Percentiles rank a stretch among this genome's conserved stretches.
These are phyloP conservation scores for Euplexia lucipara DNA, from an alignment of 2,888 invertebrate genomes.

Conservation along the genomic window DNA sequence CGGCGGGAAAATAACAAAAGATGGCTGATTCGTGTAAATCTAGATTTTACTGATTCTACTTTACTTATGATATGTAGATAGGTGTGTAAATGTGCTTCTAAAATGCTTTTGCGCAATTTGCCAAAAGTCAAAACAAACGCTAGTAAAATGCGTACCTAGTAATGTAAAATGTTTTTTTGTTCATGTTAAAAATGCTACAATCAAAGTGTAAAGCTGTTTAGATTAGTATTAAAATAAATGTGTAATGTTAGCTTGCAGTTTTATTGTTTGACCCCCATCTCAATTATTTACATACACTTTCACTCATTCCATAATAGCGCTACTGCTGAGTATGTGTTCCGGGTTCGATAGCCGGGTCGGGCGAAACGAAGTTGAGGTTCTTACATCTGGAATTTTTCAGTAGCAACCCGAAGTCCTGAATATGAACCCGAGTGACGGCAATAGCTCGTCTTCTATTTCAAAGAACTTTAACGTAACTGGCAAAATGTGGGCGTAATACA, in stretches of 20 bases:
- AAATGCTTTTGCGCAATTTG: slow-evolving; percentile 7
- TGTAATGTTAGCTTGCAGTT: slow-evolving; percentile 34
- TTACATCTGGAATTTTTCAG: too few species aligned
- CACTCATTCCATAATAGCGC: too few species aligned
- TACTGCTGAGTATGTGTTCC: too few species aligned
- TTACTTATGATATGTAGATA: not conserved
- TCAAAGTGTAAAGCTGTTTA: slow-evolving; percentile 51
- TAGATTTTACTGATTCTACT: not conserved
- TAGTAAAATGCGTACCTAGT: not conserved
- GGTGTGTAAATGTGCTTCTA: too few species aligned
- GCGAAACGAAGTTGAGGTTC: too few species aligned
- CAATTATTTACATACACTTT: too few species aligned
- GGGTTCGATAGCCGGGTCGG: too few species aligned
- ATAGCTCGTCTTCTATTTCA: too few species aligned
- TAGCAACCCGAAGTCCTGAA: too few species aligned
- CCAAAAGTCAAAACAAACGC: not conserved
- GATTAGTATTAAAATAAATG: slow-evolving; percentile 44
- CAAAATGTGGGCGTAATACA: too few species aligned
- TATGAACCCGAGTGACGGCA: too few species aligned
- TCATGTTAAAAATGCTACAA: slow-evolving; percentile 32
- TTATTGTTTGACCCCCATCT: not conserved
- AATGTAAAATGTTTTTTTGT: not conserved
- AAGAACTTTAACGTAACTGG: too few species aligned
- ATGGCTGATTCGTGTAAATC: not conserved
- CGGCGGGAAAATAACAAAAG: not conserved